These are phyloP conservation scores for Otocyon megalotis DNA, from an alignment of 2,113 vertebrate genomes.

Conservation along the genomic window DNA sequence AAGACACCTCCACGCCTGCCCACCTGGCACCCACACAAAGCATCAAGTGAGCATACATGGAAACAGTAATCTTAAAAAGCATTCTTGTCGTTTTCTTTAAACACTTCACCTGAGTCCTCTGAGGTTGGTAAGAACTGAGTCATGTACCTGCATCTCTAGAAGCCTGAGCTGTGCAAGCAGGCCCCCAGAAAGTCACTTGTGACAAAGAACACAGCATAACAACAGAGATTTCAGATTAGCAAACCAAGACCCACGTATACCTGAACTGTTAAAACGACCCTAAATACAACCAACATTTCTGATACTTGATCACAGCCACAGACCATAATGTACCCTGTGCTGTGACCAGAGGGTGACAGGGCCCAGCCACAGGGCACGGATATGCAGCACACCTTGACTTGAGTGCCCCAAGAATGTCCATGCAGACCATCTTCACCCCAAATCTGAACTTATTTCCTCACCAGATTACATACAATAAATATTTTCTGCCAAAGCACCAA, in stretches of 20 bases:
- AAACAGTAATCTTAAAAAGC: not conserved
- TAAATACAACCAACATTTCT: not conserved
- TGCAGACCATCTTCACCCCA: not conserved
- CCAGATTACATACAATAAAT: not conserved
- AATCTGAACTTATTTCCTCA: not conserved
- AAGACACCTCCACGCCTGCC: fast-evolving
- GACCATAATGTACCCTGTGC: not conserved
- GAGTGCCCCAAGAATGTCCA: not conserved
- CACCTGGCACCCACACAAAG: too few species aligned
- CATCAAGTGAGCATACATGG: not conserved
- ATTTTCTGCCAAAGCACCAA: not conserved
- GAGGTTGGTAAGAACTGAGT: not conserved
- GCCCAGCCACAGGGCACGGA: not conserved
- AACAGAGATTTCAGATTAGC: not conserved
- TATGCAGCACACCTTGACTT: too few species aligned
- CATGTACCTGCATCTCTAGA: not conserved
- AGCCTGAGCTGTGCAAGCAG: not conserved
- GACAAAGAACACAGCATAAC: fast-evolving
- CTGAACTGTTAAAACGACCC: not conserved
- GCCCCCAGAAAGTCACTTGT: fast-evolving
- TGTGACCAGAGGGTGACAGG: not conserved
- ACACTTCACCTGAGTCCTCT: not conserved
- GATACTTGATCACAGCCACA: not conserved
- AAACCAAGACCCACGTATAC: too few species aligned
- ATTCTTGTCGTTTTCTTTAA: not conserved